Evolutionary conservation across 1,140 invertebrate species (phyloP).

Genomic region (Heliconius nattereri): DNA sequence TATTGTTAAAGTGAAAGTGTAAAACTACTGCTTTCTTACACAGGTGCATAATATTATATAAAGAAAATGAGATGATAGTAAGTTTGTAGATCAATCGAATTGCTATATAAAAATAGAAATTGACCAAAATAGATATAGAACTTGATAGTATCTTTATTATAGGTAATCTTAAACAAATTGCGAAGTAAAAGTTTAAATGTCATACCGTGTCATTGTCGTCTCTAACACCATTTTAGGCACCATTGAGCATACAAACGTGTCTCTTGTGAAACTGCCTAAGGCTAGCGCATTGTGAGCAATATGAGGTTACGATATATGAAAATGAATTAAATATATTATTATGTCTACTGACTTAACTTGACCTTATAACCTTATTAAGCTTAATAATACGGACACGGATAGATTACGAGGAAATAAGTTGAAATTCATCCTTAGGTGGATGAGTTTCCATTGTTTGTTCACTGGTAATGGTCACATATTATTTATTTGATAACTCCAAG

Average conservation of each 20-base stretch:
- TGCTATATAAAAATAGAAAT: too few relatives aligned
- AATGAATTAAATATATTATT: background rate
- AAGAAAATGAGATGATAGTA: too few relatives aligned
- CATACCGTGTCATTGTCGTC: background rate
- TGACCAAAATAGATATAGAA: too few relatives aligned
- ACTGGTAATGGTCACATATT: background rate
- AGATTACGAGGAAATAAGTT: background rate
- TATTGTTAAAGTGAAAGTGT: too few relatives aligned
- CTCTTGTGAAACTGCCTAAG: background rate
- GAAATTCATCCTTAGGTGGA: background rate
- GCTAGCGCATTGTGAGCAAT: background rate
- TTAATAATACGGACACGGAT: background rate
- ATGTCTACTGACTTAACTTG: background rate
- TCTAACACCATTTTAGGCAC: background rate
- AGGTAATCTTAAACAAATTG: too few relatives aligned
- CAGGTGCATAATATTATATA: too few relatives aligned
- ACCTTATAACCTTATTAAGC: slow-evolving; percentile 2
- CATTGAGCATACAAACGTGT: background rate
- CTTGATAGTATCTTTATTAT: too few relatives aligned
- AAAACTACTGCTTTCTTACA: too few relatives aligned
- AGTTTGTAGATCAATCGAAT: too few relatives aligned
- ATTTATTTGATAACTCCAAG: background rate
- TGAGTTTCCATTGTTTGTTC: background rate
- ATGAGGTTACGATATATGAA: background rate
- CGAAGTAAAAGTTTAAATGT: background rate